Evolutionary conservation across 2,797 vertebrate species (phyloP), one percentile per base, ranked within the genome.

Genomic region (Simalia tracyae): DNA sequence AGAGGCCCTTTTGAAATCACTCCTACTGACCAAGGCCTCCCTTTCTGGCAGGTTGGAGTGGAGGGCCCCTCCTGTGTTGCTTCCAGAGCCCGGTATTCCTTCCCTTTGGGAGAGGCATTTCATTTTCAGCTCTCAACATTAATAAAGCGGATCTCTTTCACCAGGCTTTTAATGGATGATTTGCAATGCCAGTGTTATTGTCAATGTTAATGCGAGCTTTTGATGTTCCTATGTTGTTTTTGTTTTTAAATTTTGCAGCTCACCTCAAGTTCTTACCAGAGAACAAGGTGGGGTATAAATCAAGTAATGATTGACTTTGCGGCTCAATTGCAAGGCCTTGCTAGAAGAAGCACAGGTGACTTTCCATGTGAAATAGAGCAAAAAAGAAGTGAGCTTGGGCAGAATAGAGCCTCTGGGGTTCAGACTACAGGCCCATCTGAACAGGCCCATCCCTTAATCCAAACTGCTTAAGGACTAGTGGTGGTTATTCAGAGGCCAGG

Each of bases 11-110:
- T 54, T 54, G 50, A 7, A 54, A 54, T 54, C 15, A 7, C 12
- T 64, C 24, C 7, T 14, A 5, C 28, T 56, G 17, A 24, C 8
- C 6, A 19, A 31, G 15, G 36, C 36, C 17, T 14, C 28, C 42
- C 19, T 46, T 3, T 54, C 7, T 2, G 2, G 22, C 2, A 2
- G 59, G 2, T 10, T 15, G 19, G 42, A 1, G 5, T 8, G 8
- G 57, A n/a, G 76, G 24, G 24, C 0, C 1, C 56, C 19, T 17
- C 28, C 86, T 2, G 7, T 57, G 26, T 7, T 31, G 14, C 14
- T 68, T 31, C 66, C n/a, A 68, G 66, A 2, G n/a, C 66, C 2
- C 1, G 2, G n/a, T 17, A 8, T 6, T 14, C 66, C n/a, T 36
- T 7, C 66, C n/a, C 66, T 72, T 15, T 12, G 31, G 28, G 64